phyloP scores from a whole-genome alignment of 2,113 vertebrate species.

The Ibidorhyncha struthersii region DNA sequence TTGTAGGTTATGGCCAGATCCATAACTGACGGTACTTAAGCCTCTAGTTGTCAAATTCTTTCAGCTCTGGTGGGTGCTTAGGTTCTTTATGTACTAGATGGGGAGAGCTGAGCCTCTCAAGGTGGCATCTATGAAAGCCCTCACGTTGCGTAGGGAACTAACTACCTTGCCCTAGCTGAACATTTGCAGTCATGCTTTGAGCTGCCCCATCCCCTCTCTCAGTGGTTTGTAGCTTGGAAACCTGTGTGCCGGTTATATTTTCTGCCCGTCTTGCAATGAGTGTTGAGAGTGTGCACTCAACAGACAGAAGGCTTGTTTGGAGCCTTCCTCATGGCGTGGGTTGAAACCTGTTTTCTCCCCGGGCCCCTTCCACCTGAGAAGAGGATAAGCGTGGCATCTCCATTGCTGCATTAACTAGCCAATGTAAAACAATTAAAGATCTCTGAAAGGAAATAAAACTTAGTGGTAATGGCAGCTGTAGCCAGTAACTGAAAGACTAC shows the following conservation, averaged over 20 bases:
- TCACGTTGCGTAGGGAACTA: fast-evolving
- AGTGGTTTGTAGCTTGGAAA: neutral
- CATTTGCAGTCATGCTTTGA: neutral
- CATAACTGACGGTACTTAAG: neutral
- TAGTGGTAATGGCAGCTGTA: neutral
- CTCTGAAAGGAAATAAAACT: neutral
- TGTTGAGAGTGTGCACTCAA: fast-evolving
- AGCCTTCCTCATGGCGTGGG: neutral
- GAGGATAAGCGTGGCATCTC: neutral
- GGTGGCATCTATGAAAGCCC: neutral
- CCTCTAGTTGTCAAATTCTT: neutral
- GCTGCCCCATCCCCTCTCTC: neutral
- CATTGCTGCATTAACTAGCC: neutral
- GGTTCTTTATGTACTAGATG: neutral
- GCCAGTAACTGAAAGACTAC: neutral
- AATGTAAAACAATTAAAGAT: neutral
- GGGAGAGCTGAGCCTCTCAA: neutral
- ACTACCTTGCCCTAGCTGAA: neutral
- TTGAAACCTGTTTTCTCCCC: neutral
- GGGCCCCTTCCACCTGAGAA: neutral
- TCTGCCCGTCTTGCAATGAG: neutral
- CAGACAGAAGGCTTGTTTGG: neutral
- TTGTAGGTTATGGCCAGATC: neutral
- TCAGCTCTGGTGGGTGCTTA: neutral
- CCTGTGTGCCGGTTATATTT: fast-evolving